Evolutionary conservation across 2,888 invertebrate genomes (phyloP).

Genomic region (Cryptocheilus praepositus): DNA sequence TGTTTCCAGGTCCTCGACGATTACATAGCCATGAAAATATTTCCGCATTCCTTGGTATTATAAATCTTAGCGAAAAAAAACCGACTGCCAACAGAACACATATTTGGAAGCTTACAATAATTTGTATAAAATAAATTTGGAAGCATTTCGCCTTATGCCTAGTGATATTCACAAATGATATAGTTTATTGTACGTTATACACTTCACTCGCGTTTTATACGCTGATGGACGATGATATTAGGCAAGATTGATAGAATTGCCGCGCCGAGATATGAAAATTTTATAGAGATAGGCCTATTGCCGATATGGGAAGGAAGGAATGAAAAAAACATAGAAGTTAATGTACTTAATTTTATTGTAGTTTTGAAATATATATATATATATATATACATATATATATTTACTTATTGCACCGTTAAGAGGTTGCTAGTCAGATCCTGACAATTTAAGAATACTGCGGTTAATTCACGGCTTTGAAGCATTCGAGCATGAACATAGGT

Average conservation of each 20-base stretch:
- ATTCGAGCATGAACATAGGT: slow-evolving; percentile 26
- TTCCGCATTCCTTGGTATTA: slow-evolving; percentile 83
- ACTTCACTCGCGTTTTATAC: slow-evolving; percentile 45
- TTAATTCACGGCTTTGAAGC: slow-evolving; percentile 18
- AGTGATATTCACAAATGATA: slow-evolving; percentile 47
- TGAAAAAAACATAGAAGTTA: slow-evolving; percentile 51
- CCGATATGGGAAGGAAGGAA: slow-evolving; percentile 64
- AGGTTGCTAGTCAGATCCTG: slow-evolving; percentile 49
- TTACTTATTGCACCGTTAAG: slow-evolving; percentile 34
- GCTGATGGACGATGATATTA: slow-evolving; percentile 39
- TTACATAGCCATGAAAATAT: slow-evolving; percentile 87
- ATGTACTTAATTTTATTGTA: slow-evolving; percentile 67
- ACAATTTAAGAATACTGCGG: slow-evolving; percentile 18
- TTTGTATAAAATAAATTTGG: slow-evolving; percentile 41
- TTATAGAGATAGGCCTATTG: slow-evolving; percentile 58
- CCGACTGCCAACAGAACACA: slow-evolving; percentile 11
- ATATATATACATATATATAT: slow-evolving; percentile 29
- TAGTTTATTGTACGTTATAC: slow-evolving; percentile 28
- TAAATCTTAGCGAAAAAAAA: slow-evolving; percentile 68
- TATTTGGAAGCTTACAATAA: slow-evolving; percentile 39
- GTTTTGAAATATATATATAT: slow-evolving; percentile 31
- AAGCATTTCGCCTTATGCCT: slow-evolving; percentile 71
- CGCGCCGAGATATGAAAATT: slow-evolving; percentile 44
- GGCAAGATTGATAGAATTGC: slow-evolving; percentile 32
- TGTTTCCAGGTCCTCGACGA: slow-evolving; percentile 84